Evolutionary conservation across 2,888 invertebrate species (phyloP).

Genomic region (Amiota mariae): DNA sequence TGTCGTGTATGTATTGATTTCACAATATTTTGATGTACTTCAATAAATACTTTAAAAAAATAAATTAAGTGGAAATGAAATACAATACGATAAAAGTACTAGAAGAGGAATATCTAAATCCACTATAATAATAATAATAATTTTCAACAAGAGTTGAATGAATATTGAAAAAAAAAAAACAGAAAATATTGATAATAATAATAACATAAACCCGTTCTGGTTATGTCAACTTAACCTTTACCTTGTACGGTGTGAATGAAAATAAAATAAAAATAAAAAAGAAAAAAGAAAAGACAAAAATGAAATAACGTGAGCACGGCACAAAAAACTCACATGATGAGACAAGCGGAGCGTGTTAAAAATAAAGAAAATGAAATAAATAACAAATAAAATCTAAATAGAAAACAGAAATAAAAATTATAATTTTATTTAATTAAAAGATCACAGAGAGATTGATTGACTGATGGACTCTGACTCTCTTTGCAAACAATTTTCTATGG

Average conservation of each 20-base stretch:
- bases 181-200: slow-evolving; percentile 6
- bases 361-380: slow-evolving; percentile 1
- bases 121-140: not conserved
- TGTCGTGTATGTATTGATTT: no score
- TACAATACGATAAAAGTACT: not conserved
- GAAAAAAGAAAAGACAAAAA: slow-evolving; percentile 43
- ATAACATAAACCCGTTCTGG: slow-evolving; percentile 33
- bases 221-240: slow-evolving; percentile 58
- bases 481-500: not conserved
- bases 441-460: not conserved
- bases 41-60: not conserved
- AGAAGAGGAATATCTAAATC: not conserved
- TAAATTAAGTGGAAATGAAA: not conserved
- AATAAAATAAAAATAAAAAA: slow-evolving; percentile 39
- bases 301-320: slow-evolving; percentile 6
- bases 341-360: not conserved
- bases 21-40: not conserved
- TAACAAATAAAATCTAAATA: slow-evolving; percentile 7
- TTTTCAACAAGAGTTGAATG: not conserved
- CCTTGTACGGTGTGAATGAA: slow-evolving; percentile 46
- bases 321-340: not conserved
- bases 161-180: not conserved
- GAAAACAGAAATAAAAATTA: not conserved
- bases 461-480: not conserved
- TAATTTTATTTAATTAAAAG: slow-evolving; percentile 22